These are phyloP conservation scores for Gambusia yucatana DNA, from an alignment of 2,797 vertebrate genomes.

Conservation along the genomic window DNA sequence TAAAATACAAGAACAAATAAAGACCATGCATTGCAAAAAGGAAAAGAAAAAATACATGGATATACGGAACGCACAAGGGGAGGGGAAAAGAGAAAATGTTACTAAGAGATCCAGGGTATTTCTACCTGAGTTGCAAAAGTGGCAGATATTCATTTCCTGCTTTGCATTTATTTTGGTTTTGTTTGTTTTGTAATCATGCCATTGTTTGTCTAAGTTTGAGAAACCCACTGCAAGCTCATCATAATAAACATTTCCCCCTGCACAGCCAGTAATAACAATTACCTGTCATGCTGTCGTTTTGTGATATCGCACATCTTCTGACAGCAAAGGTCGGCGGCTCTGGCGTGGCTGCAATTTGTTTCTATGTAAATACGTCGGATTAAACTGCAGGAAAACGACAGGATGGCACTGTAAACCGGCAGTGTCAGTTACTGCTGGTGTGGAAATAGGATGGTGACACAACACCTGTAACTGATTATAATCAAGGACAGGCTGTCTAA, in stretches of 20 bases:
- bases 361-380: neutral
- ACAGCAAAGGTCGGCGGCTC: neutral
- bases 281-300: neutral
- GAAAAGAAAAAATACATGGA: neutral
- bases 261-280: neutral
- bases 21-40: neutral
- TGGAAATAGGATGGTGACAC: neutral
- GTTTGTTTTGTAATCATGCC: neutral
- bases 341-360: neutral
- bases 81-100: neutral
- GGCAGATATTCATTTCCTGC: neutral
- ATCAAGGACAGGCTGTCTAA: neutral
- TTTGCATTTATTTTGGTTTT: slow-evolving; percentile 15
- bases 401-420: neutral
- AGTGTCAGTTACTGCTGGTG: neutral
- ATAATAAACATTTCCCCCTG: neutral
- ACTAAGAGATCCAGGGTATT: neutral
- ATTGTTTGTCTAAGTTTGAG: neutral
- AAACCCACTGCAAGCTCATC: neutral
- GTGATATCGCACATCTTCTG: neutral
- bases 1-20: slow-evolving; percentile 8
- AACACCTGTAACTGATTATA: neutral
- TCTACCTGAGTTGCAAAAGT: neutral
- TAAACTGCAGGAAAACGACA: neutral
- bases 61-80: too few relatives aligned